These are phyloP conservation scores for Arctocebus calabarensis DNA, from an alignment of 2,797 vertebrate genomes.

Conservation along the genomic window DNA sequence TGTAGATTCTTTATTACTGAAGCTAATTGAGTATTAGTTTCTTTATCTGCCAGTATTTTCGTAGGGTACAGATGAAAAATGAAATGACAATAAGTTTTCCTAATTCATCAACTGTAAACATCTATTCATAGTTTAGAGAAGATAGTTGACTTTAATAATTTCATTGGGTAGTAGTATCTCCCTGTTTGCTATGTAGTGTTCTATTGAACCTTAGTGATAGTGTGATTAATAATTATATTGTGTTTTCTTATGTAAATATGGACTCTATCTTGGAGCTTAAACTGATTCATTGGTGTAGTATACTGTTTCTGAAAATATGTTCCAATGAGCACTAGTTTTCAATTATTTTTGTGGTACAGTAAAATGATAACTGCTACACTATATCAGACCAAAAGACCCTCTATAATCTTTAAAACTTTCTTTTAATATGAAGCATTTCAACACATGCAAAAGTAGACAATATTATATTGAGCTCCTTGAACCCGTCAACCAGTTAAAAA, in stretches of 20 bases:
- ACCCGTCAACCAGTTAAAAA: not conserved
- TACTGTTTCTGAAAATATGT: not conserved
- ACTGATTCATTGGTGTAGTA: not conserved
- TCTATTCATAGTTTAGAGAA: slow-evolving; percentile 1
- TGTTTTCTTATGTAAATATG: not conserved
- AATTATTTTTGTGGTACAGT: not conserved
- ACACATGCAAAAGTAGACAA: not conserved
- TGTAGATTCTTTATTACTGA: not conserved
- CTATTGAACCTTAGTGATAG: not conserved
- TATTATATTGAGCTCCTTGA: not conserved
- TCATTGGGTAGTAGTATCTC: slow-evolving; percentile 2
- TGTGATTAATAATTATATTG: not conserved
- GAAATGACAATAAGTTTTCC: slow-evolving; percentile 5
- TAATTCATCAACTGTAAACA: not conserved
- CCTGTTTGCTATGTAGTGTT: not conserved
- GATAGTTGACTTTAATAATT: slow-evolving; percentile 15
- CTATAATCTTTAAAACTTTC: not conserved
- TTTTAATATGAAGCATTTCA: slow-evolving; percentile 14
- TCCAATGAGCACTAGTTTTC: not conserved
- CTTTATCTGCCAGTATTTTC: slow-evolving; percentile 34
- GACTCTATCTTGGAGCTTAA: not conserved
- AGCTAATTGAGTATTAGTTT: not conserved
- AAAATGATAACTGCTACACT: not conserved
- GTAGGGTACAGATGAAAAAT: not conserved
- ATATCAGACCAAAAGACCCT: not conserved